Evolutionary conservation across 2,113 vertebrate genomes (phyloP).

Genomic region (Mormyrus iriodes): DNA sequence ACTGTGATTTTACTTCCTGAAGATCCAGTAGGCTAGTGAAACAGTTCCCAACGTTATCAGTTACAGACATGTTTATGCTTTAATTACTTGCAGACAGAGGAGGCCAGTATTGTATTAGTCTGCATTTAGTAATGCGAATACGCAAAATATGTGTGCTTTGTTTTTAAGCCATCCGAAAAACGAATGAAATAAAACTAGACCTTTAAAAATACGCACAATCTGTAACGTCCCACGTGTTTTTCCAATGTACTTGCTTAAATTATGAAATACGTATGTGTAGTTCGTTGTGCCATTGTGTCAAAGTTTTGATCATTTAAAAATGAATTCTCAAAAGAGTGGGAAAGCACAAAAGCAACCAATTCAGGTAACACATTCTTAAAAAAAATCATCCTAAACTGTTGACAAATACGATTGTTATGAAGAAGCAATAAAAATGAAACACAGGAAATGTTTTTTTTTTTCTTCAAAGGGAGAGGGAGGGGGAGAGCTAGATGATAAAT

Average conservation of each 20-base stretch:
- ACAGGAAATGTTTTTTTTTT: constrained; percentile 17
- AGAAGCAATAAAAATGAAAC: neutral
- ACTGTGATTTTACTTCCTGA: neutral
- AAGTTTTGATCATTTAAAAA: neutral
- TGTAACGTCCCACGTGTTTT: neutral
- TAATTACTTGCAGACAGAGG: neutral
- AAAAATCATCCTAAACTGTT: neutral
- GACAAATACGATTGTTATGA: constrained; percentile 6
- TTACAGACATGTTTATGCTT: neutral
- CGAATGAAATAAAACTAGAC: neutral
- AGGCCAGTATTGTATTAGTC: neutral
- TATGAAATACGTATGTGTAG: neutral
- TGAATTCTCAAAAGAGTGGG: neutral
- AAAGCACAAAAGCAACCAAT: neutral
- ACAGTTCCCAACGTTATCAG: neutral
- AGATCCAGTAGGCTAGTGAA: neutral
- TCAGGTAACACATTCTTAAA: neutral
- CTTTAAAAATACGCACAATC: neutral
- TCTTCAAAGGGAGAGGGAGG: neutral
- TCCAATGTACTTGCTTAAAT: neutral
- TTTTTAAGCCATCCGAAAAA: neutral
- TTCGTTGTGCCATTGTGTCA: neutral
- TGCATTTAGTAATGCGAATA: neutral
- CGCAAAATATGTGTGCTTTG: neutral
- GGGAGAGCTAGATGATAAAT: constrained; percentile 5